Base-by-base conservation (phyloP, 2,888 invertebrate genomes). In the Meandrusa payeni region DNA sequence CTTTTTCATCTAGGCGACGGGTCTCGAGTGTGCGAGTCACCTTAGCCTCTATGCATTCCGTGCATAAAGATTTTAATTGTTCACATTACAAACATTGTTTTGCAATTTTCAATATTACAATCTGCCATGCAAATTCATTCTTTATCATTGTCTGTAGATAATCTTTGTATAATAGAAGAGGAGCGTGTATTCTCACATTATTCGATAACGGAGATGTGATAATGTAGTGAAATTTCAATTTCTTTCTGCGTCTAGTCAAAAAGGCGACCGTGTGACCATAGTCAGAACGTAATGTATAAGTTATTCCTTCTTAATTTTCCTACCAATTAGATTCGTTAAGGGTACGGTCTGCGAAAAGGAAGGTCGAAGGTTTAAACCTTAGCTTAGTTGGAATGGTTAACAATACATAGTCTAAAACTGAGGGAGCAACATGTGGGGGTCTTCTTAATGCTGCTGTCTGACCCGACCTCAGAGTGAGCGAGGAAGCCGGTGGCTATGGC, bases 201-300 rank as follows among this genome's bases (percentile, higher is more conserved):
- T 37, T 31, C 17, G 20, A 42, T 42, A 26, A 36, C 17, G 5
- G 11, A 3, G 34, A 31, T 41, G 26, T 41, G 46, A 46, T 39
- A 49, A 44, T 36, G 33, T 22, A 10, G 41, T 34, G 49, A 46
- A 46, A 46, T 34, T 43, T 28, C 19, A 24, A 37, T 33, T 41
- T 19, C 31, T 33, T 15, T 19, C 5, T 17, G 11, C 17, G 7
- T 15, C 7, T 6, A 28, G 5, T 22, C 6, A 27, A 41, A 33
- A 34, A 33, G 4, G 19, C 13, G 1, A 17, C 5, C 17, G 23
- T 40, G 40, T 32, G n/a, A n/a, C n/a, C n/a, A n/a, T n/a, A n/a
- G n/a, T n/a, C n/a, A n/a, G n/a, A n/a, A n/a, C n/a, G n/a, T n/a
- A n/a, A n/a, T n/a, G n/a, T n/a, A n/a, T n/a, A n/a, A n/a, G n/a